Percentiles rank a stretch among this genome's conserved stretches.
These are phyloP conservation scores for Halocaridina rubra DNA, from an alignment of 2,888 invertebrate genomes.

Conservation along the genomic window DNA sequence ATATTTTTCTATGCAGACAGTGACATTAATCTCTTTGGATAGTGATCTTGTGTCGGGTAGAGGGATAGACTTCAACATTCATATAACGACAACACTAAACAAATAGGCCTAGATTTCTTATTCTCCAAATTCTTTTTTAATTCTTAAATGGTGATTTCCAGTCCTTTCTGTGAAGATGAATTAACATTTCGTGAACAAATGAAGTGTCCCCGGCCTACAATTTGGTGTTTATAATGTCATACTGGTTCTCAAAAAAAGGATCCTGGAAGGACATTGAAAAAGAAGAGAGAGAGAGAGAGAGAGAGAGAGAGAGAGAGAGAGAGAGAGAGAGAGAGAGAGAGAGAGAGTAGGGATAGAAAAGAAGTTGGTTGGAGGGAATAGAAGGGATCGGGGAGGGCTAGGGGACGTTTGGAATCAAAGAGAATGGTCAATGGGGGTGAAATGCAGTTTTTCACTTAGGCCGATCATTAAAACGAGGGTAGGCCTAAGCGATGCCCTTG, in stretches of 20 bases:
- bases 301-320: background rate
- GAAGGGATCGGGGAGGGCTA: background rate
- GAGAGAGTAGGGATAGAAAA: background rate
- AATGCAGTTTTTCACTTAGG: conserved; percentile 34
- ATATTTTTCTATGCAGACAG: too few relatives aligned
- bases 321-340: background rate
- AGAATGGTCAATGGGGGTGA: conserved; percentile 30
- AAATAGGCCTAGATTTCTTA: too few relatives aligned
- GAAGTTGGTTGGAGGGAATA: too few relatives aligned
- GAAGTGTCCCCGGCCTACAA: background rate
- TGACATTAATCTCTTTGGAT: too few relatives aligned
- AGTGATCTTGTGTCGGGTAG: too few relatives aligned
- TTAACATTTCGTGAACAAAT: background rate
- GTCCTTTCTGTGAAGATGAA: background rate
- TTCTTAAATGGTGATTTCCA: background rate
- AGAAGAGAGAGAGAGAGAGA: background rate
- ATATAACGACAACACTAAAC: too few relatives aligned
- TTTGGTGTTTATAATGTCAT: too few relatives aligned
- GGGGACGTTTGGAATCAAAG: background rate
- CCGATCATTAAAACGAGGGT: conserved; percentile 24
- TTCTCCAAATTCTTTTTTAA: background rate
- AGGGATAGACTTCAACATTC: too few relatives aligned
- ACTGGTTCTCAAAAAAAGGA: too few relatives aligned
- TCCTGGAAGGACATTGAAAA: background rate
- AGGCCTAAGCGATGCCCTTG: conserved; percentile 13